Evolutionary conservation across 2,797 vertebrate species (phyloP).

Genomic region (Pygocentrus nattereri): DNA sequence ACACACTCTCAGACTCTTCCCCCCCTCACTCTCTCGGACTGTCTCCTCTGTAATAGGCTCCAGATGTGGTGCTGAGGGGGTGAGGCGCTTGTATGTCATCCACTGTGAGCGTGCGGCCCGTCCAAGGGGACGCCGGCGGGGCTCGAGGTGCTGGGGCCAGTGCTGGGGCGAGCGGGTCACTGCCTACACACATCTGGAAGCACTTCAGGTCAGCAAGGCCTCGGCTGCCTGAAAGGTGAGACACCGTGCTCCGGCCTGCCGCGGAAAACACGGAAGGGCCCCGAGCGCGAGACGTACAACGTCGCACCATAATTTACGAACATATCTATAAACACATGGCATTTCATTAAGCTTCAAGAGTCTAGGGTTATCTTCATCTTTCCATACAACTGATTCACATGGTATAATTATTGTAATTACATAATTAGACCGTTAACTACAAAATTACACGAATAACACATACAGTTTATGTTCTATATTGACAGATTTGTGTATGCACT

Average conservation of each 20-base stretch:
- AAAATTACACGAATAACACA: background rate
- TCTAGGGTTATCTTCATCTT: background rate
- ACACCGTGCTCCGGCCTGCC: constrained; percentile 63
- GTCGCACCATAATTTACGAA: background rate
- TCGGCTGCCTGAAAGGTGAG: constrained; percentile 79
- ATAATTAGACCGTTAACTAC: too few relatives aligned
- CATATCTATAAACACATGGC: background rate
- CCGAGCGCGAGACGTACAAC: background rate
- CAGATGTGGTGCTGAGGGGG: constrained; percentile 81
- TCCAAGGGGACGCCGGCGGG: constrained; percentile 80
- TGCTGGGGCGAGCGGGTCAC: constrained; percentile 64
- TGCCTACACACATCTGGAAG: constrained; percentile 83
- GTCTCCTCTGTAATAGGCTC: constrained; percentile 84
- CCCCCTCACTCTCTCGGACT: constrained; percentile 76
- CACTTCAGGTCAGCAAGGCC: constrained; percentile 80
- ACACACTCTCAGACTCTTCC: constrained; percentile 67
- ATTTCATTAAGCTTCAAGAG: background rate
- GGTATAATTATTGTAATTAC: background rate
- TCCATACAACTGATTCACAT: background rate
- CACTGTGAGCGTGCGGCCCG: constrained; percentile 70
- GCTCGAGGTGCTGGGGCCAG: constrained; percentile 49
- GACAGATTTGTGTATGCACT: background rate
- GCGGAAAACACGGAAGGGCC: constrained; percentile 36
- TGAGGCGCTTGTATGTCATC: constrained; percentile 76
- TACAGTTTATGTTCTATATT: background rate